Evolutionary conservation across 2,797 vertebrate genomes (phyloP).

Genomic region (Percopsis omiscomaycus): DNA sequence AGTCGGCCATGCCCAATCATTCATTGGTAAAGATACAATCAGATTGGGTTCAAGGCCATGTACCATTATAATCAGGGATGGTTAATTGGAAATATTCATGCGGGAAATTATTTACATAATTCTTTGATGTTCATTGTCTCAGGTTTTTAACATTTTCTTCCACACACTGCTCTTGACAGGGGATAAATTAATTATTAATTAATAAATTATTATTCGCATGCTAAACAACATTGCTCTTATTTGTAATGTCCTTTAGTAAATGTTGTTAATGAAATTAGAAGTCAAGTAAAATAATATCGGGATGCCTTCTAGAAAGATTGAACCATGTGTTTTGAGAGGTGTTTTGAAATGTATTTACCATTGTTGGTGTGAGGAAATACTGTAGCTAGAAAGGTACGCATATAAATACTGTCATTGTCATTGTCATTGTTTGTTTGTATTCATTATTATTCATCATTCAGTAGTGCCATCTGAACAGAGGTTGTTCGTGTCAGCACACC

Average conservation of each 20-base stretch:
- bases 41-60: constrained; percentile 48
- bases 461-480: neutral
- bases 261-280: constrained; percentile 35
- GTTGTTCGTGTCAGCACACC: constrained; percentile 1
- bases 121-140: constrained; percentile 32
- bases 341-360: too few relatives aligned
- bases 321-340: too few relatives aligned
- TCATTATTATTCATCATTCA: neutral
- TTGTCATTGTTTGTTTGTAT: constrained; percentile 4
- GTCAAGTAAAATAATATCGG: constrained; percentile 20
- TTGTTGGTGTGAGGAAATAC: too few relatives aligned
- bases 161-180: constrained; percentile 17
- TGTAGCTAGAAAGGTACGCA: too few relatives aligned
- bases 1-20: constrained; percentile 27
- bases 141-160: constrained; percentile 19
- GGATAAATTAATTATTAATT: constrained; percentile 24
- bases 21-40: constrained; percentile 28
- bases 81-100: constrained; percentile 57
- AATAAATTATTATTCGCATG: constrained; percentile 28
- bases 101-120: constrained; percentile 43
- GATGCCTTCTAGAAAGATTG: neutral
- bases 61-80: constrained; percentile 48
- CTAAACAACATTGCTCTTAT: constrained; percentile 25
- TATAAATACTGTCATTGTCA: neutral
- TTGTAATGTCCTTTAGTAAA: constrained; percentile 36